phyloP scores from a whole-genome alignment of 37 sponge, comb jelly and placozoan genomes.

The Trichoplax adhaerens region DNA sequence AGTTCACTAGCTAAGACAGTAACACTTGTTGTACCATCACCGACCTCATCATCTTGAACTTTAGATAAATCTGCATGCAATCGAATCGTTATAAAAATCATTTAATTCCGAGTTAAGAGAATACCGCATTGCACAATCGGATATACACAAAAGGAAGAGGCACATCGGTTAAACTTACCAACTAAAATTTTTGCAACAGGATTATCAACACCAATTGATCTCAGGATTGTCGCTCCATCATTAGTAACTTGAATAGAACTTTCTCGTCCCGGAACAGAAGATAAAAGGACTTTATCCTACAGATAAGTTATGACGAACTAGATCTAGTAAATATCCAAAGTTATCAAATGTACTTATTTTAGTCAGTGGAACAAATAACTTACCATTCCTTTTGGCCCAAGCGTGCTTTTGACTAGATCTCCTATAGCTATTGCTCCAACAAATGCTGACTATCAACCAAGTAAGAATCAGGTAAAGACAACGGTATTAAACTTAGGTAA shows the following conservation, averaged over 20 bases:
- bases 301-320: background rate
- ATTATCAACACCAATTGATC: conserved; percentile 88
- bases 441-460: conserved; percentile 53
- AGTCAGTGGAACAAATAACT: background rate
- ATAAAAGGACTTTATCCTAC: conserved; percentile 63
- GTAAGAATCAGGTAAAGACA: too few species aligned
- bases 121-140: too few species aligned
- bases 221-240: conserved; percentile 95
- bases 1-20: conserved; percentile 90
- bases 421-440: conserved; percentile 98
- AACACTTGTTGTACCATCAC: conserved; percentile 98
- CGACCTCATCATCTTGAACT: conserved; percentile 97
- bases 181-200: conserved; percentile 94
- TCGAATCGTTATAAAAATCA: too few species aligned
- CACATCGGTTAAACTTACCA: conserved; percentile 18
- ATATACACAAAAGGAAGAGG: too few species aligned
- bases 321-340: background rate
- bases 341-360: background rate
- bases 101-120: too few species aligned
- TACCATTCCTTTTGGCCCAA: conserved; percentile 99
- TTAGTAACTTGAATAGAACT: conserved; percentile 70
- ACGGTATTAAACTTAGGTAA: too few species aligned
- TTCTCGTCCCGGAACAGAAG: conserved; percentile 26
- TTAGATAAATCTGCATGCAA: conserved; percentile 55
- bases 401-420: conserved; percentile 87